A percentile compares a stretch with the other conserved stretches of the same genome.
Evolutionary conservation across 2,888 invertebrate genomes (phyloP).

Genomic region (Lepeophtheirus nordmannii): DNA sequence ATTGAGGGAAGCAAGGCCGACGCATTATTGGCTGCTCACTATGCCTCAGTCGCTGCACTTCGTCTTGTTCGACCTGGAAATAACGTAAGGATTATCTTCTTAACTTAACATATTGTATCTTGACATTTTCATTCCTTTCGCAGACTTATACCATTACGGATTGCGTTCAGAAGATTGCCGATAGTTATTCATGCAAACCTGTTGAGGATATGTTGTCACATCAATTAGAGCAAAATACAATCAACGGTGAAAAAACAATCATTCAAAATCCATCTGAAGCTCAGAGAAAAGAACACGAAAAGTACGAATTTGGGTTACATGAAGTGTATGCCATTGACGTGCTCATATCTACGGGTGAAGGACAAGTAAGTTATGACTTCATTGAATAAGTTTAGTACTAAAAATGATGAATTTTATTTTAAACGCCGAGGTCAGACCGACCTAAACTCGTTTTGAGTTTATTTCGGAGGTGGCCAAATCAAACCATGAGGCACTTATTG

Average conservation of each 20-base stretch:
- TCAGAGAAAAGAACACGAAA: constrained; percentile 92
- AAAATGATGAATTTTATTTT: no score
- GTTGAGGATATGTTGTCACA: constrained; percentile 92
- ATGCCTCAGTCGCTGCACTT: constrained; percentile 86
- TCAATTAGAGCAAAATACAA: constrained; percentile 85
- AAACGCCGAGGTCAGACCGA: no score
- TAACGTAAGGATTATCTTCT: constrained; percentile 46
- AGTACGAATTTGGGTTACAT: constrained; percentile 81
- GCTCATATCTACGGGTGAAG: constrained; percentile 87
- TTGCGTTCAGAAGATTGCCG: constrained; percentile 77
- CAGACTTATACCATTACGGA: constrained; percentile 81
- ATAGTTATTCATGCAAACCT: constrained; percentile 87
- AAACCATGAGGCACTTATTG: no score
- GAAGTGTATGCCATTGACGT: constrained; percentile 98
- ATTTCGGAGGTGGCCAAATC: no score
- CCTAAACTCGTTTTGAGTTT: no score
- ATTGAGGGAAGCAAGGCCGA: constrained; percentile 73
- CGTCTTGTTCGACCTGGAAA: constrained; percentile 77
- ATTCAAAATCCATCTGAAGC: constrained; percentile 94
- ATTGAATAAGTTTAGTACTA: no score
- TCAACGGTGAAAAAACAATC: constrained; percentile 93
- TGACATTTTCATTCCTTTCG: constrained; percentile 27
- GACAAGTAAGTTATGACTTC: constrained; percentile 41
- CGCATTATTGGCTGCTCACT: constrained; percentile 82
- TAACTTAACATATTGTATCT: constrained; percentile 21